Evolutionary conservation across 1,140 invertebrate genomes (phyloP).

Genomic region (Chelonus insularis): DNA sequence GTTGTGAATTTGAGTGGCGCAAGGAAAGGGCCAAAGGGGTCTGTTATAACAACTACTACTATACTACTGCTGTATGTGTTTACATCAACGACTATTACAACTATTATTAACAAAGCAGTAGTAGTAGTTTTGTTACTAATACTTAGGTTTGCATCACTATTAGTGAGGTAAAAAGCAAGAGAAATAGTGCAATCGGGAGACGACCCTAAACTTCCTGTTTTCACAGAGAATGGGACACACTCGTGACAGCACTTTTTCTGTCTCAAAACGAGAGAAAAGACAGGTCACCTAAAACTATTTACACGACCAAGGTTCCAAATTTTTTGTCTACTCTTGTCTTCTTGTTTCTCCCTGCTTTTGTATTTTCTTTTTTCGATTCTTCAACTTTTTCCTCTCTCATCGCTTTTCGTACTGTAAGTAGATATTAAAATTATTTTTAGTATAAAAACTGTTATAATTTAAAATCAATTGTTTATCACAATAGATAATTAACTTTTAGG

Average conservation of each 20-base stretch:
- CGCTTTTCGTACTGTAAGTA: no score
- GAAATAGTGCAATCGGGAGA: slow-evolving; percentile 2
- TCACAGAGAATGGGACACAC: slow-evolving; percentile 7
- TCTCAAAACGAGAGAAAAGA: slow-evolving; percentile 11
- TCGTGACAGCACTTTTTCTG: slow-evolving; percentile 21
- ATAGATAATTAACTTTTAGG: no score
- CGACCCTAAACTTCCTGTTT: slow-evolving; percentile 5
- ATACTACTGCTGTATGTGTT: neutral
- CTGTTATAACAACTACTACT: neutral
- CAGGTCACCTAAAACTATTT: slow-evolving; percentile 20
- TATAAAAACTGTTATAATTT: no score
- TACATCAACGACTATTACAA: neutral
- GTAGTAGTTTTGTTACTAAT: no score
- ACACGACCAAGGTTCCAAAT: neutral
- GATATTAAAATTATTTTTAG: no score
- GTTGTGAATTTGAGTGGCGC: slow-evolving; percentile 6
- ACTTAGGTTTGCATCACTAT: no score
- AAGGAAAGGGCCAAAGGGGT: slow-evolving; percentile 9
- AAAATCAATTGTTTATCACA: no score
- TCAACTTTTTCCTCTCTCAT: neutral
- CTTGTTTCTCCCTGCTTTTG: neutral
- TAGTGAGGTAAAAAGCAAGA: neutral
- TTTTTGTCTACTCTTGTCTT: neutral
- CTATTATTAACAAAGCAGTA: no score
- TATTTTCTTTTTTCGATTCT: neutral